These are phyloP conservation scores for Melolontha melolontha DNA, from an alignment of 2,888 invertebrate species.

Conservation along the genomic window DNA sequence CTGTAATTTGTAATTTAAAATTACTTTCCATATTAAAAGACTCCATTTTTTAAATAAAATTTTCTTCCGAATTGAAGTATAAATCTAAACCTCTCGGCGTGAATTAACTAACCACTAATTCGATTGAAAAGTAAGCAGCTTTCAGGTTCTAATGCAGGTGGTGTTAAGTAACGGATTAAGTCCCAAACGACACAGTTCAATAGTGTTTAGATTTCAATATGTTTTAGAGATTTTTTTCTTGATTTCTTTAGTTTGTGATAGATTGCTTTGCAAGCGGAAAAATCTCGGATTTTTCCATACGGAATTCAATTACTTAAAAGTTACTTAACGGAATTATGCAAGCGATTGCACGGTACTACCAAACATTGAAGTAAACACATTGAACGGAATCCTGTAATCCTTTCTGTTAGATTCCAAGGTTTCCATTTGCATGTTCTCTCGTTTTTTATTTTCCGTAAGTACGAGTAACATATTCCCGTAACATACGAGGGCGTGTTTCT, in stretches of 20 bases:
- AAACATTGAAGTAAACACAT: background rate
- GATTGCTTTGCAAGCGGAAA: background rate
- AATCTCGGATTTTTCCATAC: background rate
- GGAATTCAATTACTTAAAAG: slow-evolving; percentile 14
- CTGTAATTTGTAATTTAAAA: too few relatives aligned
- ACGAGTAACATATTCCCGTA: too few relatives aligned
- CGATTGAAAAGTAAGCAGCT: background rate
- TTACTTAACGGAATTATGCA: slow-evolving; percentile 13
- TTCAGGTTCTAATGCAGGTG: slow-evolving; percentile 10
- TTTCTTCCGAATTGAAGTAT: too few relatives aligned
- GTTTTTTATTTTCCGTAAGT: too few relatives aligned
- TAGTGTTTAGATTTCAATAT: slow-evolving; percentile 15
- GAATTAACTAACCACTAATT: too few relatives aligned
- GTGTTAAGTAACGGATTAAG: slow-evolving; percentile 21
- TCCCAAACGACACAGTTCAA: background rate
- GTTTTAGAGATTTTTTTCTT: slow-evolving; percentile 1
- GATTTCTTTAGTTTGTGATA: slow-evolving; percentile 9
- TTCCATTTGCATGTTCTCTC: too few relatives aligned
- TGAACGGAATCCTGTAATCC: too few relatives aligned
- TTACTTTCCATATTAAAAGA: too few relatives aligned
- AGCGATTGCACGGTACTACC: background rate
- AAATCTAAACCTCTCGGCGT: too few relatives aligned
- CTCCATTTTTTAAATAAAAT: too few relatives aligned
- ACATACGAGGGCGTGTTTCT: too few relatives aligned
- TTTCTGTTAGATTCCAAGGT: too few relatives aligned